Evolutionary conservation across 2,797 vertebrate genomes (phyloP).

Genomic region (Notoglanidium macrostoma): DNA sequence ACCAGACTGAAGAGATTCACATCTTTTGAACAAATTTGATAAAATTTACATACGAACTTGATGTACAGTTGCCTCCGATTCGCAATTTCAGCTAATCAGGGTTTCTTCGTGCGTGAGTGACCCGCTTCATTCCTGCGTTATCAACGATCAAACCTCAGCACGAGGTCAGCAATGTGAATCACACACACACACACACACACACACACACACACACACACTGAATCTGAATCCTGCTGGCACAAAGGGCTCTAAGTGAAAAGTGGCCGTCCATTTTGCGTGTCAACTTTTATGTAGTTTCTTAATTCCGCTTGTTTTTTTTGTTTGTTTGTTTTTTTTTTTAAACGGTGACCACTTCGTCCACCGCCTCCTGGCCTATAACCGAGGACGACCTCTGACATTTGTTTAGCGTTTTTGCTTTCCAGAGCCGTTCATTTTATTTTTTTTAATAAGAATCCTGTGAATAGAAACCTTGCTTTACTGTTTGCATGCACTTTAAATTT

Average conservation of each 20-base stretch:
- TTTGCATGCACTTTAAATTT: conserved; percentile 98
- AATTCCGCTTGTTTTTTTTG: conserved; percentile 88
- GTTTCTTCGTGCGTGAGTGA: background rate
- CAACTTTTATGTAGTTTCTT: conserved; percentile 98
- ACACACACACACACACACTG: background rate
- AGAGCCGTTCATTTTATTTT: conserved; percentile 65
- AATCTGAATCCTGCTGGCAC: conserved; percentile 84
- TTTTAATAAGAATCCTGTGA: conserved; percentile 81
- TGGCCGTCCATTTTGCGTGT: conserved; percentile 94
- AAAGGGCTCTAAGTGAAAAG: conserved; percentile 88
- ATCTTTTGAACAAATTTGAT: conserved; percentile 84
- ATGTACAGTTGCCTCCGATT: conserved; percentile 75
- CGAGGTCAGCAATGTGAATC: conserved; percentile 91
- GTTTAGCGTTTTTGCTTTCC: conserved; percentile 20
- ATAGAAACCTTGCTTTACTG: conserved; percentile 83
- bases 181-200: conserved; percentile 35
- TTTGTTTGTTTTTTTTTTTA: background rate
- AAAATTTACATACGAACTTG: conserved; percentile 74
- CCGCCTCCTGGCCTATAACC: background rate
- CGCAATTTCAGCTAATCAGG: conserved; percentile 35
- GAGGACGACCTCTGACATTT: conserved; percentile 17
- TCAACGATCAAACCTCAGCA: conserved; percentile 80
- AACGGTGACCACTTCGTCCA: conserved; percentile 71
- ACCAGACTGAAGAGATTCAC: conserved; percentile 77
- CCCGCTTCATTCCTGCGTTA: conserved; percentile 59